A percentile compares a stretch with the other conserved stretches of the same genome.
These are phyloP conservation scores for Bombus huntii DNA, from an alignment of 1,140 invertebrate species.

Conservation along the genomic window DNA sequence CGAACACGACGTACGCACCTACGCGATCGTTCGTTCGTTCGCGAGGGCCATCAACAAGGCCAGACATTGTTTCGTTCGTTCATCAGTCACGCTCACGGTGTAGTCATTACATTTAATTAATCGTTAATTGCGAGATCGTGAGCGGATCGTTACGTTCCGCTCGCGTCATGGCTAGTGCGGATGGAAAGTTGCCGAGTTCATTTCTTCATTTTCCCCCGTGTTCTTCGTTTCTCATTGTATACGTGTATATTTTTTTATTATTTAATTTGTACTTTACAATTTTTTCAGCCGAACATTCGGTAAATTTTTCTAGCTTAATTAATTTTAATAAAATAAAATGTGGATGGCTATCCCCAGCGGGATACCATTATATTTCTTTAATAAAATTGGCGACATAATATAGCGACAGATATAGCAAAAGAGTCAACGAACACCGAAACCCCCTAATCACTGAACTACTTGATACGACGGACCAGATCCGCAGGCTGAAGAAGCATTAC, in stretches of 20 bases:
- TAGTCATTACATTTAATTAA: conserved; percentile 81
- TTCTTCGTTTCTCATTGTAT: not conserved
- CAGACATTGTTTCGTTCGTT: conserved; percentile 77
- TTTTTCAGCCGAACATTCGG: too few species aligned
- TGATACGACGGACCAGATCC: too few species aligned
- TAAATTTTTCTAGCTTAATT: too few species aligned
- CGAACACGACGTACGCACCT: conserved; percentile 44
- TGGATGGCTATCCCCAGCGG: too few species aligned
- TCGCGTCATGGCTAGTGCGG: conserved; percentile 54
- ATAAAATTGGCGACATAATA: not conserved
- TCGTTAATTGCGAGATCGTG: conserved; percentile 72
- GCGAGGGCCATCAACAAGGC: conserved; percentile 57
- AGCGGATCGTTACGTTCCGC: conserved; percentile 62
- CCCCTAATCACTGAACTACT: too few species aligned
- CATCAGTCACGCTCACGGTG: conserved; percentile 71
- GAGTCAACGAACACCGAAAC: too few species aligned
- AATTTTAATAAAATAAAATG: too few species aligned
- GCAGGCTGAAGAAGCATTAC: too few species aligned
- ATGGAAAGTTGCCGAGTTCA: not conserved
- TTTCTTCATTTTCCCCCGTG: not conserved
- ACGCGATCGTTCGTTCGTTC: conserved; percentile 35
- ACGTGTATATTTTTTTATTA: too few species aligned
- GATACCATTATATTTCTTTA: not conserved
- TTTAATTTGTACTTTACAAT: too few species aligned
- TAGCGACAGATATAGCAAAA: too few species aligned